Percentiles rank a stretch among this genome's conserved stretches.
Evolutionary conservation across 2,888 invertebrate genomes (phyloP).

Genomic region (Drosophila diplacantha): DNA sequence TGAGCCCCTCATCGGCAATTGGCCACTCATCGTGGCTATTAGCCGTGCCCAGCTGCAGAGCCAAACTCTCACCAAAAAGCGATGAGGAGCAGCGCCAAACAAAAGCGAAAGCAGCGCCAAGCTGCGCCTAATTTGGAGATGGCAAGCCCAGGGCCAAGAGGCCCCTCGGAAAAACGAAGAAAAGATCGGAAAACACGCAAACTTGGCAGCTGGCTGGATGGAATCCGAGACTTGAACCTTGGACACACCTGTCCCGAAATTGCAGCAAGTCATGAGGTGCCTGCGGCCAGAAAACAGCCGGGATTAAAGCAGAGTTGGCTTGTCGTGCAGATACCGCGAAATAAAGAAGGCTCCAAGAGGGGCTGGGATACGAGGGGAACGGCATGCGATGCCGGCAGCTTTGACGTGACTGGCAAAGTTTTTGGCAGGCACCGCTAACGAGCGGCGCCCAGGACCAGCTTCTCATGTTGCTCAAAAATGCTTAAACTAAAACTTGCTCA

Average conservation of each 20-base stretch:
- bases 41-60: constrained; percentile 9
- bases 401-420: constrained; percentile 70
- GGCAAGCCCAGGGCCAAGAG: constrained; percentile 23
- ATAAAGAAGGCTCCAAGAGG: constrained; percentile 8
- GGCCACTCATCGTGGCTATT: constrained; percentile 40
- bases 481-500: constrained; percentile 68
- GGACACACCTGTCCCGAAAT: constrained; percentile 63
- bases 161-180: constrained; percentile 21
- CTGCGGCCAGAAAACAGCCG: constrained; percentile 28
- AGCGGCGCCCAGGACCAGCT: constrained; percentile 43
- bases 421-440: constrained; percentile 70
- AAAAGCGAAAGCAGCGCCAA: constrained; percentile 26
- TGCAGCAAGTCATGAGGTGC: constrained; percentile 65
- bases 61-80: constrained; percentile 17
- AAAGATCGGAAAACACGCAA: constrained; percentile 58
- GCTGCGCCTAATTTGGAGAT: constrained; percentile 46
- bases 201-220: constrained; percentile 66
- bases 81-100: constrained; percentile 14
- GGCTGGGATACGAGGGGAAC: not conserved
- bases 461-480: constrained; percentile 65
- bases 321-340: constrained; percentile 30
- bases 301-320: constrained; percentile 63
- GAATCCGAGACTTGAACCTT: constrained; percentile 51
- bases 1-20: constrained; percentile 5
- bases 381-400: constrained; percentile 57